A percentile compares a stretch with the other conserved stretches of the same genome.
These are phyloP conservation scores for Campoplex nolae DNA, from an alignment of 2,888 invertebrate species.

Conservation along the genomic window DNA sequence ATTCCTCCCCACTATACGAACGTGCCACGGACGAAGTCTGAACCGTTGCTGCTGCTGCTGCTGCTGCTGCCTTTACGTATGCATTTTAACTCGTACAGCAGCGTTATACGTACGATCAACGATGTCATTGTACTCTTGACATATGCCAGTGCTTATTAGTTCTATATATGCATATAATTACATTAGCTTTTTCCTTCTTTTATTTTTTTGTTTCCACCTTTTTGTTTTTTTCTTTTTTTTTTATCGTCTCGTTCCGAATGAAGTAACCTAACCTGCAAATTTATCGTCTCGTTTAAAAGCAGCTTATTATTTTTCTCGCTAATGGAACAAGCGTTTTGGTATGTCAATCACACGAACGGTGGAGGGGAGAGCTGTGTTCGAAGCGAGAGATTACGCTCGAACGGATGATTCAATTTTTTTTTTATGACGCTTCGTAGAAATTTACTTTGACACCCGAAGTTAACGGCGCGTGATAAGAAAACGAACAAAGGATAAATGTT, in stretches of 20 bases:
- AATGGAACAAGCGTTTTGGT: neutral
- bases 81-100: neutral
- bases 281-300: slow-evolving; percentile 6
- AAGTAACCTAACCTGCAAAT: slow-evolving; percentile 4
- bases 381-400: slow-evolving; percentile 10
- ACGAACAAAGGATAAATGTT: neutral
- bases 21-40: neutral
- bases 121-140: slow-evolving; percentile 56
- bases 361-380: neutral
- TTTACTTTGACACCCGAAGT: slow-evolving; percentile 9
- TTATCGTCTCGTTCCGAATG: neutral
- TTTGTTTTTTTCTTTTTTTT: neutral
- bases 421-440: slow-evolving; percentile 10
- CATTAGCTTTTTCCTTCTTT: neutral
- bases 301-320: neutral
- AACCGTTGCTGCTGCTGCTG: neutral
- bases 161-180: slow-evolving; percentile 19
- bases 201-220: too few species aligned
- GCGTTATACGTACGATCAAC: slow-evolving; percentile 5
- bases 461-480: neutral
- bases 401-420: slow-evolving; percentile 10
- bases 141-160: slow-evolving; percentile 42
- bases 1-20: slow-evolving; percentile 10
- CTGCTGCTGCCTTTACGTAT: neutral
- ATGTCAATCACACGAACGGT: neutral